Evolutionary conservation across 1,140 invertebrate genomes (phyloP), one percentile per base, ranked within the genome.

Genomic region (Tetraneura akinire): DNA sequence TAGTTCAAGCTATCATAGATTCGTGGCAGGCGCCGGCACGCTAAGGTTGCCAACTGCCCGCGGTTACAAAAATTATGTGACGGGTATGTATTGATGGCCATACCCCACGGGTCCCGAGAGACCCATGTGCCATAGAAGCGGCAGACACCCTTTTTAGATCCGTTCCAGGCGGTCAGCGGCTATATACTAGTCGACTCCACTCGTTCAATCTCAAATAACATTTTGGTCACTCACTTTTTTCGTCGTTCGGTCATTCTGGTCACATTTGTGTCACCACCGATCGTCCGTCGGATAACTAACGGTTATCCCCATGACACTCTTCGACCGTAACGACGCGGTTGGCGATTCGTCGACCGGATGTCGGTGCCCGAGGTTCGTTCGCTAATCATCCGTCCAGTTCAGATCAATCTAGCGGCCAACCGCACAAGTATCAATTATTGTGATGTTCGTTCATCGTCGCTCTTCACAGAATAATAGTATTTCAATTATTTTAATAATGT

Each of bases 1-100:
- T n/a, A n/a, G n/a, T n/a, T n/a, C n/a, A n/a, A n/a, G n/a, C n/a
- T n/a, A n/a, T n/a, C n/a, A n/a, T n/a, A n/a, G n/a, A n/a, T n/a
- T n/a, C n/a, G 45, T 14, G 16, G 68, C 68, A 29, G 73, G 87
- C 86, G 87, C 86, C 86, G 84, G 85, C 82, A 86, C 87, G 87
- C 84, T 81, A 82, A 85, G 85, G 85, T 87, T 85, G 86, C 86
- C 85, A 87, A 88, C 87, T 87, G 85, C 87, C 87, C 87, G 62
- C 84, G 66, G 55, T 76, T 83, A 83, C 84, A 90, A 90, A 90
- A 89, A 90, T 90, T 88, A 87, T 83, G 88, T 89, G 89, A 86
- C 89, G 88, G 86, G 89, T 90, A 90, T 90, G 89, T 90, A 88
- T 90, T 90, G 89, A 90, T 90, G 83, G 83, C 89, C 89, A 90